Base-by-base conservation (phyloP, 2,113 vertebrate genomes). In the Salminus brasiliensis region DNA sequence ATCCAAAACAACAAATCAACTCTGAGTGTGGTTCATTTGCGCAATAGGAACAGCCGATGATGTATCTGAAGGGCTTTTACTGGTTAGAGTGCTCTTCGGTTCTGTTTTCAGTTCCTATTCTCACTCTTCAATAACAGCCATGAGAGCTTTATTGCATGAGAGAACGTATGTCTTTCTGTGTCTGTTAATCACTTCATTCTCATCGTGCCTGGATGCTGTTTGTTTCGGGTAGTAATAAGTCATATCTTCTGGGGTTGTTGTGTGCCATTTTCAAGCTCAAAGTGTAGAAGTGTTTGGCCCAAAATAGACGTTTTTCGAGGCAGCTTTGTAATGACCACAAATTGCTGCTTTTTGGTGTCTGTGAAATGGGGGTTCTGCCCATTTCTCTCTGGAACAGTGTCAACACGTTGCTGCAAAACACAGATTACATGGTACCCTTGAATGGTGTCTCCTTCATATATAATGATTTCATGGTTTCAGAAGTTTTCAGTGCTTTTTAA, bases 171-270 rank as follows among this genome's bases (percentile, higher is more conserved):
- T n/a, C n/a, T n/a, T n/a, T 65, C 13, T 65, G 32, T 34, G 59
- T n/a, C 18, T 65, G 29, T 65, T 36, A 74, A 74, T 73, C 53
- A 59, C 41, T 59, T 59, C 11, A 25, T 55, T n/a, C 23, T 23
- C 52, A 55, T 1, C 5, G 21, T 70, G 43, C 0, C 70, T 9
- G 13, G 47, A 12, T 15, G 6, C 25, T 1, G n/a, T 34, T 53
- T 55, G 27, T 47, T 70, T 30, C 15, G 2, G 67, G n/a, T 47
- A 27, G 27, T 70, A 70, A 49, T 27, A 49, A 10, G 25, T 49
- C 52, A 8, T 23, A 23, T 47, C 10, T 69, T 69, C 39, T 27
- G 11, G 4, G 18, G 4, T 29, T 52, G 6, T 27, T 49, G 30
- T 49, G 16, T 52, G 18, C 18, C 3, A 34, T 36, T 55, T 55